Conservation (phyloP, 2,888 invertebrate species). For the Tachina fera region DNA sequence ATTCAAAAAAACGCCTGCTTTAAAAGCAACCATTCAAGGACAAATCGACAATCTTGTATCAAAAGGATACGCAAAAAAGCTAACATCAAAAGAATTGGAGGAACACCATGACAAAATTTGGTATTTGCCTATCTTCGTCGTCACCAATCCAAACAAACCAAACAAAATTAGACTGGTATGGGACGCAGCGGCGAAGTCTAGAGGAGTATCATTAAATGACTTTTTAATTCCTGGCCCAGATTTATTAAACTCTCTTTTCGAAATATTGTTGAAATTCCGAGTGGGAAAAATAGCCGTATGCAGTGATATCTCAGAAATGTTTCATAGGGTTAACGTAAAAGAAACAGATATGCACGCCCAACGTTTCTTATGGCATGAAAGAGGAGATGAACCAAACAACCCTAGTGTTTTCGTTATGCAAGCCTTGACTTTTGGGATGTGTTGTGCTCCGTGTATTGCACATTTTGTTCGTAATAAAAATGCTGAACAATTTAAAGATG, state of each 20-base stretch:
- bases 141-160: slow-evolving; percentile 68
- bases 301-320: slow-evolving; percentile 60
- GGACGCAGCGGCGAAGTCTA: slow-evolving; percentile 76
- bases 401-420: slow-evolving; percentile 57
- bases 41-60: slow-evolving; percentile 56
- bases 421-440: slow-evolving; percentile 51
- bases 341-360: slow-evolving; percentile 65
- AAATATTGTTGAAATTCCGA: slow-evolving; percentile 70
- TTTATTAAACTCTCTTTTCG: slow-evolving; percentile 49
- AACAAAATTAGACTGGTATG: slow-evolving; percentile 75
- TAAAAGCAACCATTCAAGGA: slow-evolving; percentile 14
- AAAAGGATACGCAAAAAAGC: slow-evolving; percentile 64
- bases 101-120: slow-evolving; percentile 19
- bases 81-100: slow-evolving; percentile 19
- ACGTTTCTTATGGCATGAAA: slow-evolving; percentile 30
- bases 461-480: slow-evolving; percentile 52
- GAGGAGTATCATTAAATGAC: slow-evolving; percentile 76
- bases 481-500: slow-evolving; percentile 2
- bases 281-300: slow-evolving; percentile 62
- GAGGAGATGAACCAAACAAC: background rate
- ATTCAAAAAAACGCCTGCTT: background rate
- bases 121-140: slow-evolving; percentile 62
- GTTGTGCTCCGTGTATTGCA: slow-evolving; percentile 56
- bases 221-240: slow-evolving; percentile 61
- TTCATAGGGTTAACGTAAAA: slow-evolving; percentile 47